These are phyloP conservation scores for Dendrolimus kikuchii DNA, from an alignment of 1,140 invertebrate species.

Conservation along the genomic window DNA sequence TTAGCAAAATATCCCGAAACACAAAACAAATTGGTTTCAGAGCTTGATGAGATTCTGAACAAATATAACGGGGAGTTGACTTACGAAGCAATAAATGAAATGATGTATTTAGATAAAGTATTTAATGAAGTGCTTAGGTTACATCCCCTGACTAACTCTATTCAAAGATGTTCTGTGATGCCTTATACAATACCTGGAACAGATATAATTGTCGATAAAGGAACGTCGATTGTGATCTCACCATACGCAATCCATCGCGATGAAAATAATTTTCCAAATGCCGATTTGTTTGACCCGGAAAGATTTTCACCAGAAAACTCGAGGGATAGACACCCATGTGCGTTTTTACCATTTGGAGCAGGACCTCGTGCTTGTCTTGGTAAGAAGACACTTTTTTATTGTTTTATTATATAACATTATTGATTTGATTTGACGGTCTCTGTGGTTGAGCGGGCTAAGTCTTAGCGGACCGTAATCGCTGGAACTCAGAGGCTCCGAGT, in stretches of 20 bases:
- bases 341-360: slow-evolving; percentile 72
- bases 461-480: too few relatives aligned
- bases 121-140: slow-evolving; percentile 24
- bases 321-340: slow-evolving; percentile 43
- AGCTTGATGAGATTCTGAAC: slow-evolving; percentile 14
- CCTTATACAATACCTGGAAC: slow-evolving; percentile 67
- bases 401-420: too few relatives aligned
- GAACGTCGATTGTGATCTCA: slow-evolving; percentile 24
- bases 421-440: too few relatives aligned
- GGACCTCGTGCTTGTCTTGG: slow-evolving; percentile 75
- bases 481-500: too few relatives aligned
- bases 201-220: slow-evolving; percentile 63
- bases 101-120: slow-evolving; percentile 23
- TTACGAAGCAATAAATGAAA: slow-evolving; percentile 24
- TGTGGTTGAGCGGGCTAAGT: too few relatives aligned
- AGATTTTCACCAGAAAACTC: slow-evolving; percentile 58
- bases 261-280: slow-evolving; percentile 37
- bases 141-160: slow-evolving; percentile 16
- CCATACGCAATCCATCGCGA: slow-evolving; percentile 26
- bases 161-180: slow-evolving; percentile 6
- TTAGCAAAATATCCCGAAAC: slow-evolving; percentile 32
- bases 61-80: slow-evolving; percentile 20
- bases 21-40: slow-evolving; percentile 16
- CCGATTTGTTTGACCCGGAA: slow-evolving; percentile 75
- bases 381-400: slow-evolving; percentile 14